Evolutionary conservation across 2,113 vertebrate genomes (phyloP).

Genomic region (Polypterus bichir): DNA sequence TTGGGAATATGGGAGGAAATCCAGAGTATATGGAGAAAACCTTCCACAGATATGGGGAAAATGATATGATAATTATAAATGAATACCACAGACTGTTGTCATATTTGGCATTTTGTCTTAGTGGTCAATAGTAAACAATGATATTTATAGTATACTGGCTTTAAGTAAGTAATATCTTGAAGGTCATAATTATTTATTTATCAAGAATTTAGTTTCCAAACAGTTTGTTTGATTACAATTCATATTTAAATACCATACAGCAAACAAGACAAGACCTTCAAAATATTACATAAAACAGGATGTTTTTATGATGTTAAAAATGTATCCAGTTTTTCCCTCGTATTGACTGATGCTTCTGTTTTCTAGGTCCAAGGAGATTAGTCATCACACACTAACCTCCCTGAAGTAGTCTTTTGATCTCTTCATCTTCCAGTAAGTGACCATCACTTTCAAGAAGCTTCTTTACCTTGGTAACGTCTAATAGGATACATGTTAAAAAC

Average conservation of each 20-base stretch:
- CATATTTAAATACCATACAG: neutral
- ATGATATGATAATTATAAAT: no score
- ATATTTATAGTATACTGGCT: no score
- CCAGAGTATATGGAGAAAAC: no score
- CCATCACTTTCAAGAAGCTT: conserved; percentile 68
- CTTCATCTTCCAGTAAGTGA: conserved; percentile 67
- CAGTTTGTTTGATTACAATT: neutral
- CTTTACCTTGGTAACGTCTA: conserved; percentile 71
- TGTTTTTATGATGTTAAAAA: neutral
- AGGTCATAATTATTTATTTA: neutral
- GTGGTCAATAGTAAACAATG: no score
- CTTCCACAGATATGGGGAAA: no score
- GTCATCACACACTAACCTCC: conserved; percentile 65
- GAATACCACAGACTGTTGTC: no score
- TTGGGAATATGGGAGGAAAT: no score
- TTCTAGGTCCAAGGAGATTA: conserved; percentile 39
- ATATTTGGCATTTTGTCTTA: no score
- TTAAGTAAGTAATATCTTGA: no score
- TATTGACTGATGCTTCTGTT: conserved; percentile 19
- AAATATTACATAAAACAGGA: conserved; percentile 35
- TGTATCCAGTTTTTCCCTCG: conserved; percentile 6
- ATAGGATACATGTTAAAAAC: conserved; percentile 48
- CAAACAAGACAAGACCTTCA: conserved; percentile 40
- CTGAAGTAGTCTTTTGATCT: conserved; percentile 67
- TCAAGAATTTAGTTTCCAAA: neutral